phyloP scores from a whole-genome alignment of 2,113 vertebrate genomes.

The Mesitornis unicolor region DNA sequence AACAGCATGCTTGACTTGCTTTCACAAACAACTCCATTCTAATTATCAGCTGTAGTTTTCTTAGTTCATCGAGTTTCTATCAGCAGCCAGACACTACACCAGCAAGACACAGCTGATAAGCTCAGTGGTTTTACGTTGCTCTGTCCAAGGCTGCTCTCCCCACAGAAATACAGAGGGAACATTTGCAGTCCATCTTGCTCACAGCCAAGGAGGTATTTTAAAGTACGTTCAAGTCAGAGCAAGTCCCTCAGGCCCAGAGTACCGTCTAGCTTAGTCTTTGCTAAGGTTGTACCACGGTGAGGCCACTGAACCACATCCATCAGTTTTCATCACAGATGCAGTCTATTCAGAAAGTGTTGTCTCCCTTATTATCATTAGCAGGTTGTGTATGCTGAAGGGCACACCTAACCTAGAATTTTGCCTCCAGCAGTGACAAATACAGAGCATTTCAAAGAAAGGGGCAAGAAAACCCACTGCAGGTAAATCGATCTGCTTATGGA shows the following conservation, averaged over 20 bases:
- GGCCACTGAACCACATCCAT: not conserved
- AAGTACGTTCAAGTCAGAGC: not conserved
- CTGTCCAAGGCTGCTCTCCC: not conserved
- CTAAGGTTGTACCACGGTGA: not conserved
- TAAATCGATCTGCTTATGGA: not conserved
- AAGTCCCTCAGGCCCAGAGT: not conserved
- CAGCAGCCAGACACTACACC: not conserved
- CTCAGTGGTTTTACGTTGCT: not conserved
- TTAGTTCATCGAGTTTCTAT: not conserved
- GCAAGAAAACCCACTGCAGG: not conserved
- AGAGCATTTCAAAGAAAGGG: not conserved
- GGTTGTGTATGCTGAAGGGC: not conserved
- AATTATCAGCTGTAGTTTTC: not conserved
- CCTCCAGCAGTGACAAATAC: not conserved
- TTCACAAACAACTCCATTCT: not conserved
- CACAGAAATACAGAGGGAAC: not conserved
- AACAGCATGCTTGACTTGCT: not conserved
- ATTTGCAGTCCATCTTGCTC: not conserved
- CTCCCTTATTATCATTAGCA: not conserved
- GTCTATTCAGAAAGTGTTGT: not conserved
- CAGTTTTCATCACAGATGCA: not conserved
- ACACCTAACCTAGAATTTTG: not conserved
- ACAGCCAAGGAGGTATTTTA: not conserved
- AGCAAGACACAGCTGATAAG: not conserved
- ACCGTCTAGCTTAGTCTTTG: not conserved